Evolutionary conservation across 2,113 vertebrate genomes (phyloP).

Genomic region (Chloebia gouldiae): DNA sequence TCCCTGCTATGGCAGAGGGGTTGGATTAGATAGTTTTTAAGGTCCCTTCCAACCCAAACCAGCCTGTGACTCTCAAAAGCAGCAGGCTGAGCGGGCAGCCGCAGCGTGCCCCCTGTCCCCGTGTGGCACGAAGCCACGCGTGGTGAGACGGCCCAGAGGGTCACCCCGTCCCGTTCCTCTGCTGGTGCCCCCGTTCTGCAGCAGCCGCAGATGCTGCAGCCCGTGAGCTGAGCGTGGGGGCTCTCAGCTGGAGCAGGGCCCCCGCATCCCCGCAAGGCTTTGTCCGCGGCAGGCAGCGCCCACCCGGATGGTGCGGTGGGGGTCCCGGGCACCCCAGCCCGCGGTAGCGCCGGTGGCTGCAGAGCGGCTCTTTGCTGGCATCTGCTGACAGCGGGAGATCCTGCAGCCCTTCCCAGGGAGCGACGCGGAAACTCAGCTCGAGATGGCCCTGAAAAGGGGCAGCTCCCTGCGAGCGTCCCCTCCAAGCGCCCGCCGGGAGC

Average conservation of each 20-base stretch:
- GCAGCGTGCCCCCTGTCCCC: background rate
- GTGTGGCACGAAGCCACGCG: background rate
- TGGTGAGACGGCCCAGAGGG: background rate
- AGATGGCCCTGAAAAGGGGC: background rate
- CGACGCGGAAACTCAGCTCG: rapidly evolving
- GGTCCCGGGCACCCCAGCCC: background rate
- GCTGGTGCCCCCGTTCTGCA: background rate
- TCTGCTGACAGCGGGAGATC: slow-evolving; percentile 9
- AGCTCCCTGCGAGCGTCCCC: background rate
- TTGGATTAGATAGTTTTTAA: background rate
- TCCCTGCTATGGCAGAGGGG: rapidly evolving
- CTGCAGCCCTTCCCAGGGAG: background rate
- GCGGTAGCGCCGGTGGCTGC: background rate
- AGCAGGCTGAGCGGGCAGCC: background rate
- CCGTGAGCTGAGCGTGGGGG: background rate
- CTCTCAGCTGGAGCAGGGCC: background rate
- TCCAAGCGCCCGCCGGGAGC: background rate
- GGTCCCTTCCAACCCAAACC: background rate
- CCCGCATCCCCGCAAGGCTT: rapidly evolving
- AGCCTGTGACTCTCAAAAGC: background rate
- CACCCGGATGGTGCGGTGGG: too few relatives aligned
- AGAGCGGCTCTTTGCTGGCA: slow-evolving; percentile 56
- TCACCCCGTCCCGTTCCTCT: rapidly evolving
- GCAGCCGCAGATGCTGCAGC: rapidly evolving
- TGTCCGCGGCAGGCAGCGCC: background rate